These are phyloP conservation scores for Polyodon spathula DNA, from an alignment of 2,113 vertebrate species.

Conservation along the genomic window DNA sequence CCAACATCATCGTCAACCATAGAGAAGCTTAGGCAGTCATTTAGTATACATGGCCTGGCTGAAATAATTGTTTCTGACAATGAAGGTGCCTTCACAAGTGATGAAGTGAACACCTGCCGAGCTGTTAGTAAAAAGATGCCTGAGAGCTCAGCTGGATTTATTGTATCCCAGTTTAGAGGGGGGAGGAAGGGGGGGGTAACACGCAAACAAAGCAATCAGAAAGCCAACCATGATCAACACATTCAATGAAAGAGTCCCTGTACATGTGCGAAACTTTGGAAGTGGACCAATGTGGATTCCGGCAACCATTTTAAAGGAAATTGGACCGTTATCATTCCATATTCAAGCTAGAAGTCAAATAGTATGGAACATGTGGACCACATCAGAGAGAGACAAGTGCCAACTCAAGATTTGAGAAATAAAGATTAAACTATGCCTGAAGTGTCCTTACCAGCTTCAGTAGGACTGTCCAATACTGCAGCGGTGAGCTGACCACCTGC, in stretches of 20 bases:
- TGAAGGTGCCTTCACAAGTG: not conserved
- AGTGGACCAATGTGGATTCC: not conserved
- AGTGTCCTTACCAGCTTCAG: not conserved
- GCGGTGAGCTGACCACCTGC: not conserved
- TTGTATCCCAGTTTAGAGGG: not conserved
- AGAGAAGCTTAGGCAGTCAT: not conserved
- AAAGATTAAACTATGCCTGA: not conserved
- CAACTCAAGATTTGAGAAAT: not conserved
- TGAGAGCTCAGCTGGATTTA: not conserved
- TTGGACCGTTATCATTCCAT: not conserved
- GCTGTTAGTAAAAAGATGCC: not conserved
- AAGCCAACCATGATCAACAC: not conserved
- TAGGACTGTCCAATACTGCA: not conserved
- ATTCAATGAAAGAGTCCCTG: not conserved
- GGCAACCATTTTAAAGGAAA: not conserved
- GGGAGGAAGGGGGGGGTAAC: too few species aligned
- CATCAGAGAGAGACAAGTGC: too few species aligned
- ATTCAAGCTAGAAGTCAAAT: not conserved
- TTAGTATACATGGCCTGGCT: constrained; percentile 1
- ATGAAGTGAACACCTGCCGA: not conserved
- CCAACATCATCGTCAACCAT: not conserved
- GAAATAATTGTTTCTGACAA: not conserved
- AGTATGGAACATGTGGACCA: not conserved
- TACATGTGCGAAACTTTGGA: not conserved
- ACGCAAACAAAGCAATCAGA: not conserved